Conservation (phyloP, 2,113 vertebrate species). For the Calidris pugnax region DNA sequence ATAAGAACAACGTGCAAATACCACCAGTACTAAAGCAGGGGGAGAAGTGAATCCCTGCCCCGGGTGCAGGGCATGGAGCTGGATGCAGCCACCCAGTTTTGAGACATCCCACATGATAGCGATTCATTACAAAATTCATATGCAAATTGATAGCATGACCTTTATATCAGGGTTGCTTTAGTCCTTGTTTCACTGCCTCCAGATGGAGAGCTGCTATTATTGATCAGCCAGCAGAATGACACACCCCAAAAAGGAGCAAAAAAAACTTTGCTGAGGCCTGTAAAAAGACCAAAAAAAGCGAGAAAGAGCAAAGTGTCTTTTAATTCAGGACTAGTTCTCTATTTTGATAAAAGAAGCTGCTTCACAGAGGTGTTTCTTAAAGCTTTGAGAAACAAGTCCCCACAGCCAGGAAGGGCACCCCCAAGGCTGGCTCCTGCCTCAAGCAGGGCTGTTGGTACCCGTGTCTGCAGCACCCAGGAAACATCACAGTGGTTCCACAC, state of each 20-base stretch:
- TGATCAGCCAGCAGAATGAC: neutral
- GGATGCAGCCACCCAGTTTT: neutral
- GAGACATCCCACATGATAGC: neutral
- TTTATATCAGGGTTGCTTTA: neutral
- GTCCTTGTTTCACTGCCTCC: neutral
- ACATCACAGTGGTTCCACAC: neutral
- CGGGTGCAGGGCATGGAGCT: neutral
- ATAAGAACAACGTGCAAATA: neutral
- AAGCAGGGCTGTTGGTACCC: accelerated
- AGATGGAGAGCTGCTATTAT: neutral
- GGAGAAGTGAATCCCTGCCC: neutral
- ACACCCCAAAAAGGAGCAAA: neutral
- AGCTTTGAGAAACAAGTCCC: neutral
- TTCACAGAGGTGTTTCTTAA: neutral
- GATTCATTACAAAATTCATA: neutral
- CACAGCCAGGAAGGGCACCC: neutral
- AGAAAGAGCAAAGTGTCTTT: neutral
- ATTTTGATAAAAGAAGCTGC: neutral
- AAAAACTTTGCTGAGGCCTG: neutral
- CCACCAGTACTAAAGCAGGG: neutral
- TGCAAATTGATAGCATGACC: neutral
- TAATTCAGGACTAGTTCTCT: neutral
- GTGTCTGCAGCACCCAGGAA: accelerated
- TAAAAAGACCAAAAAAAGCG: neutral
- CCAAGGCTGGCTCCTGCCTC: neutral